Base-by-base conservation (phyloP, 2,888 invertebrate species). In the Drosophila birchii region DNA sequence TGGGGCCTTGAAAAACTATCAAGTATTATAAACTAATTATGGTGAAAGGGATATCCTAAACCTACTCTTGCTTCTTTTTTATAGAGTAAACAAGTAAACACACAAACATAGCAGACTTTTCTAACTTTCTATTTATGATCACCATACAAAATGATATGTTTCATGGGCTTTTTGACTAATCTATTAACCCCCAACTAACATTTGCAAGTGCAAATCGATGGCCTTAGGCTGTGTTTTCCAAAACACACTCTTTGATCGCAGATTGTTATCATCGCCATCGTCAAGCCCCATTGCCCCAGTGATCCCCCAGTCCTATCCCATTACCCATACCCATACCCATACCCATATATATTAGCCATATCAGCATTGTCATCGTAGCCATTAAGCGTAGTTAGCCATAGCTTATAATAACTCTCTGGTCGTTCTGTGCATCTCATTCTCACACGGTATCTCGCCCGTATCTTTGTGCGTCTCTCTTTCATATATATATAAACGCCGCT, bases 271-370 rank as follows among this genome's bases (percentile, higher is more conserved):
- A 53, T 32, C 12, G 34, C 41, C 36, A 16, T 58, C n/a, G 74
- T 76, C 69, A 81, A 66, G 86, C 84, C 74, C 83, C 81, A 86
- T 80, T 76, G 62, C 66, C 55, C 66, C 61, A 63, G 71, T 54
- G 53, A 54, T 41, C 16, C 54, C 41, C 36, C 32, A 45, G n/a
- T 20, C 43, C 51, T 16, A 36, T 5, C 34, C 34, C 49, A 32
- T 49, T 45, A 23, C 16, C 45, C 23, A 45, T 45, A n/a, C n/a
- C 41, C 41, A 57, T 45, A 23, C 16, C 45, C 23, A 45, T 45
- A n/a, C n/a, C 41, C 41, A 57, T n/a, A 26, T 5, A 20, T 16
- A 26, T 57, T 43, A 53, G 6, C 55, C 39, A 34, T 49, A 80
- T 75, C 78, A 64, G 47, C 80, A 78, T 78, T 86, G 71, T 54